A percentile compares a stretch with the other conserved stretches of the same genome.
Conservation (phyloP, 2,797 vertebrate species). For the Macroramphosus scolopax region DNA sequence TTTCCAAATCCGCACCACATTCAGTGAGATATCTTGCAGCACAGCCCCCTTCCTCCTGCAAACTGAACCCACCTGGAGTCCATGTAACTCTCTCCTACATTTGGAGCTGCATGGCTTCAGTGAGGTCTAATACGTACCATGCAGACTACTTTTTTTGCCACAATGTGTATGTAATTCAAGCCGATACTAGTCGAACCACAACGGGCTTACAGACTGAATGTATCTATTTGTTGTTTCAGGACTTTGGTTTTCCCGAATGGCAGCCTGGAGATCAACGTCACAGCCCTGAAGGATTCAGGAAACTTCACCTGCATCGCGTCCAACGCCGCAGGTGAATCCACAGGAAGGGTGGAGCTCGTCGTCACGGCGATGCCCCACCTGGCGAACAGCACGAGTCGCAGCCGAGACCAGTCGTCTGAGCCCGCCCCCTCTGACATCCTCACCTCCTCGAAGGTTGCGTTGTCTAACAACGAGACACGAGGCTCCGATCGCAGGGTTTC, state of each 20-base stretch:
- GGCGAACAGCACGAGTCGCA: constrained; percentile 81
- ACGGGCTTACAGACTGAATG: too few species aligned
- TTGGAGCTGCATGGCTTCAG: too few species aligned
- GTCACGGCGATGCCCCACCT: constrained; percentile 78
- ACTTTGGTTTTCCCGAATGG: constrained; percentile 78
- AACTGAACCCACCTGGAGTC: too few species aligned
- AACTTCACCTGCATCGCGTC: constrained; percentile 84
- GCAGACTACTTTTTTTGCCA: background rate
- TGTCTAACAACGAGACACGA: constrained; percentile 77
- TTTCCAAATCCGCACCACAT: too few species aligned
- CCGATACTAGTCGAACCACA: background rate
- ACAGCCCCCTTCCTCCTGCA: too few species aligned
- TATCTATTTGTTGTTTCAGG: too few species aligned
- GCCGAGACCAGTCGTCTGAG: constrained; percentile 74
- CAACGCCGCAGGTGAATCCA: constrained; percentile 81
- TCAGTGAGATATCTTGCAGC: too few species aligned
- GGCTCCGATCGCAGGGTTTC: constrained; percentile 74
- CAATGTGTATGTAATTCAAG: background rate
- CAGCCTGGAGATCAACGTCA: constrained; percentile 80
- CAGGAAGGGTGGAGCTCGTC: constrained; percentile 78
- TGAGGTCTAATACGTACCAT: background rate
- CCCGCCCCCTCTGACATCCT: constrained; percentile 79
- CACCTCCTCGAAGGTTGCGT: constrained; percentile 74
- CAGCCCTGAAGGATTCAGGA: constrained; percentile 78
- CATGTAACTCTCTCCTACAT: too few species aligned